Evolutionary conservation across 2,888 invertebrate species (phyloP).

Genomic region (Meiosimyza platycephala): DNA sequence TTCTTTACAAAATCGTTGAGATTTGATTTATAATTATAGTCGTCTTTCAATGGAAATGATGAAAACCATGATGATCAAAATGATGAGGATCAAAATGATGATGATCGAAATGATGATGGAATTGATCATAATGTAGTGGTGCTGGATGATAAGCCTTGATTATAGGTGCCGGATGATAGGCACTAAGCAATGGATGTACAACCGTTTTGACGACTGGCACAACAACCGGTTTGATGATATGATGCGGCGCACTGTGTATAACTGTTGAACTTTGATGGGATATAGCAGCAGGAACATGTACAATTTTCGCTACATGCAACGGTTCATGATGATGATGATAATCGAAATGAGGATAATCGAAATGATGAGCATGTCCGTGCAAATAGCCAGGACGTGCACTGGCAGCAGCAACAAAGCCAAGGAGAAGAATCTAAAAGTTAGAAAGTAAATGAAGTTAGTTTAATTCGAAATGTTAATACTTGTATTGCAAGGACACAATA

Average conservation of each 20-base stretch:
- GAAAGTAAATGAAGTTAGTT: not conserved
- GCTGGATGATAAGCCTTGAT: conserved; percentile 59
- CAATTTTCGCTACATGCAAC: conserved; percentile 58
- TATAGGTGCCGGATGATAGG: conserved; percentile 61
- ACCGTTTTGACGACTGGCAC: conserved; percentile 62
- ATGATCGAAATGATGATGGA: conserved; percentile 54
- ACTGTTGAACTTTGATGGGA: conserved; percentile 65
- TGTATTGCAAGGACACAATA: no score
- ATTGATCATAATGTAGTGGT: conserved; percentile 54
- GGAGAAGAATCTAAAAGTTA: conserved; percentile 46
- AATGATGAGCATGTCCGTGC: conserved; percentile 60
- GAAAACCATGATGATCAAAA: conserved; percentile 45
- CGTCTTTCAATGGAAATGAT: not conserved
- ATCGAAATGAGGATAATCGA: conserved; percentile 47
- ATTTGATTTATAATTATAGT: no score
- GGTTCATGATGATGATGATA: conserved; percentile 52
- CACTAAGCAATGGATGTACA: conserved; percentile 60
- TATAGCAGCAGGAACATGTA: conserved; percentile 61
- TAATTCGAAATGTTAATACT: no score
- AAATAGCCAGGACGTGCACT: conserved; percentile 62
- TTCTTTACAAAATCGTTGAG: not conserved
- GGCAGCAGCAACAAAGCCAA: conserved; percentile 46
- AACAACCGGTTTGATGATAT: conserved; percentile 62
- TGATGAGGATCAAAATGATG: conserved; percentile 54
- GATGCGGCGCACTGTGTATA: conserved; percentile 61